phyloP scores from a whole-genome alignment of 1,140 invertebrate species.

The Monochamus saltuarius region DNA sequence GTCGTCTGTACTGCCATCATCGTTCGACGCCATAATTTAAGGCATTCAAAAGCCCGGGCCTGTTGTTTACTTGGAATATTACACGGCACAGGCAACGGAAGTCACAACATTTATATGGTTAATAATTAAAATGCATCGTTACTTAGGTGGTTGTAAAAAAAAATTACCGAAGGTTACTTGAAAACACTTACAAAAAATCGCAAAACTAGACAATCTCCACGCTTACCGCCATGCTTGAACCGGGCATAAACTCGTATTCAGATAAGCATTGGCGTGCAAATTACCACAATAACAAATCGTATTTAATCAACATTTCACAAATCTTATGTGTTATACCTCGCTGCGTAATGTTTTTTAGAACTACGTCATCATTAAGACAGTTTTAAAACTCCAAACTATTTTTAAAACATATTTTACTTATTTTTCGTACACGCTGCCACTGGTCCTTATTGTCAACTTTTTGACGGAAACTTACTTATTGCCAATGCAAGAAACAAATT shows the following conservation, averaged over 20 bases:
- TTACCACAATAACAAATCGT: not conserved
- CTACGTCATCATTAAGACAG: too few relatives aligned
- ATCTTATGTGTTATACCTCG: too few relatives aligned
- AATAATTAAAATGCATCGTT: slow-evolving; percentile 5
- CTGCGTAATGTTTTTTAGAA: too few relatives aligned
- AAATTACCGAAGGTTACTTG: slow-evolving; percentile 2
- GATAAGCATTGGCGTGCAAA: not conserved
- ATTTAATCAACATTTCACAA: too few relatives aligned
- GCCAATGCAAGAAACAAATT: too few relatives aligned
- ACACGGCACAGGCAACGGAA: not conserved
- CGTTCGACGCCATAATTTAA: slow-evolving; percentile 40
- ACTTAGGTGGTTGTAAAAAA: not conserved
- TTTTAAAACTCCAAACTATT: too few relatives aligned
- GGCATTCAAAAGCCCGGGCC: slow-evolving; percentile 31
- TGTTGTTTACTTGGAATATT: slow-evolving; percentile 25
- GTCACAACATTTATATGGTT: slow-evolving; percentile 23
- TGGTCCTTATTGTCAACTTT: too few relatives aligned
- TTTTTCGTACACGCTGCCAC: too few relatives aligned
- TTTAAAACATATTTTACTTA: too few relatives aligned
- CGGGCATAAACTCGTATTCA: slow-evolving; percentile 10
- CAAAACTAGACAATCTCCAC: slow-evolving; percentile 30
- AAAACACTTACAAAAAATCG: slow-evolving; percentile 22
- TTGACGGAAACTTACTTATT: too few relatives aligned
- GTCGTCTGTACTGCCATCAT: slow-evolving; percentile 31
- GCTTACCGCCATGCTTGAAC: slow-evolving; percentile 38